These are phyloP conservation scores for Sebastes diaconus DNA, from an alignment of 2,797 vertebrate species.

Conservation along the genomic window DNA sequence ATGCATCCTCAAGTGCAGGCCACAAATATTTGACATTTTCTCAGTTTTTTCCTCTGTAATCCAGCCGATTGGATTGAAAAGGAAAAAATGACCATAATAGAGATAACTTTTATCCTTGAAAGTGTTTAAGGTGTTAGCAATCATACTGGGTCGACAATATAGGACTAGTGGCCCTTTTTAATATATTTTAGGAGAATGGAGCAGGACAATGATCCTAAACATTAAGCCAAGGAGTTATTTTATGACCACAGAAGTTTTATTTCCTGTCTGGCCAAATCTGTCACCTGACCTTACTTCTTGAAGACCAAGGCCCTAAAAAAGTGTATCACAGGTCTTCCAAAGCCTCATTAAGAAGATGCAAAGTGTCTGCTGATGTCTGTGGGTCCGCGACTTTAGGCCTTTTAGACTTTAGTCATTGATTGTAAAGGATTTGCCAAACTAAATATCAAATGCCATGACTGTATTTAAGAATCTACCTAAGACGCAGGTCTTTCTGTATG, in stretches of 20 bases:
- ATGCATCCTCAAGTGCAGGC: not conserved
- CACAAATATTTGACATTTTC: not conserved
- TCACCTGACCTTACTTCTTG: not conserved
- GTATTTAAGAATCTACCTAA: not conserved
- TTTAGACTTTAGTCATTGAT: not conserved
- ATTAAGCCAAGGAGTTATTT: not conserved
- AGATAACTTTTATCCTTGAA: not conserved
- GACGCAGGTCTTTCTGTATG: no score
- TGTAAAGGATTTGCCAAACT: not conserved
- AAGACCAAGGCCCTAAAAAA: not conserved
- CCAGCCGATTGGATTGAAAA: not conserved
- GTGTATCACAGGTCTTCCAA: not conserved
- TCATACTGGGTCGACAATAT: not conserved
- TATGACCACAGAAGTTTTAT: not conserved
- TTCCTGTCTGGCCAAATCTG: not conserved
- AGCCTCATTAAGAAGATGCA: not conserved
- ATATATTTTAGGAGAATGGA: not conserved
- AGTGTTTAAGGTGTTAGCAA: not conserved
- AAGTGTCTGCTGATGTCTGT: not conserved
- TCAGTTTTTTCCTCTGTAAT: not conserved
- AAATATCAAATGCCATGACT: not conserved
- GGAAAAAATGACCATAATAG: not conserved
- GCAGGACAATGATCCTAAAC: not conserved
- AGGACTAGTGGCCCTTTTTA: not conserved
- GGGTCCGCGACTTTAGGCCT: not conserved